Base-by-base conservation (phyloP, 2,113 vertebrate species). In the Ariopsis seemanni region DNA sequence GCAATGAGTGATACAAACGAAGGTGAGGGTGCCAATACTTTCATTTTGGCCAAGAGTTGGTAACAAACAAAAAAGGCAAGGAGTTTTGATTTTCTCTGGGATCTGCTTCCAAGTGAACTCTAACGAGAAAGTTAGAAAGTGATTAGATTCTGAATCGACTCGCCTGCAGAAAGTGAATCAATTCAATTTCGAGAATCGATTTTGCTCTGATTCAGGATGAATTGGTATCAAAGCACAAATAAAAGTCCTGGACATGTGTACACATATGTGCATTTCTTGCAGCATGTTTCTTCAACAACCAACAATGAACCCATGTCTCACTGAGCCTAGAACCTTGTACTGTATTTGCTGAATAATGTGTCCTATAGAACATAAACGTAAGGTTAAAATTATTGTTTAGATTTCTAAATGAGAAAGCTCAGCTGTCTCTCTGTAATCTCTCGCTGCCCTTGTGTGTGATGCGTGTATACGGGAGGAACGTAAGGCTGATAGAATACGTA, bases 381-480 rank as follows among this genome's bases (percentile, higher is more conserved):
- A 3, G n/a, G 17, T 27, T 17, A n/a, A 30, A 79, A 55, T 79
- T 7, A 79, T 55, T 77, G 50, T 77, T 77, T 77, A 53, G 74
- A 50, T 77, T 79, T 55, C 12, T 79, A 18, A 79, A 79, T 79
- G 55, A 79, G 75, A 55, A 22, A 69, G 42, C 18, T 4, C 79
- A 18, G 42, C 15, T 1, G 77, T 30, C 4, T 52, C 8, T 72
- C 65, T 82, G 82, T 82, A 0, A 52, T 85, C 84, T n/a, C 0
- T 30, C n/a, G 27, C 20, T 30, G 18, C 14, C 4, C 5, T 2
- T 52, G 11, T 77, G 71, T 34, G 27, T 71, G 67, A 52, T 74
- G 25, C 55, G 12, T 25, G 15, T 25, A 67, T 77, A 82, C 69
- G 71, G 82, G 83, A 86, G 83, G 83, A 72, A 65, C 83, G 80